Percentiles rank a stretch among this genome's conserved stretches.
phyloP scores from a whole-genome alignment of 2,797 vertebrate genomes.

The Neosilurus mollespiculum region DNA sequence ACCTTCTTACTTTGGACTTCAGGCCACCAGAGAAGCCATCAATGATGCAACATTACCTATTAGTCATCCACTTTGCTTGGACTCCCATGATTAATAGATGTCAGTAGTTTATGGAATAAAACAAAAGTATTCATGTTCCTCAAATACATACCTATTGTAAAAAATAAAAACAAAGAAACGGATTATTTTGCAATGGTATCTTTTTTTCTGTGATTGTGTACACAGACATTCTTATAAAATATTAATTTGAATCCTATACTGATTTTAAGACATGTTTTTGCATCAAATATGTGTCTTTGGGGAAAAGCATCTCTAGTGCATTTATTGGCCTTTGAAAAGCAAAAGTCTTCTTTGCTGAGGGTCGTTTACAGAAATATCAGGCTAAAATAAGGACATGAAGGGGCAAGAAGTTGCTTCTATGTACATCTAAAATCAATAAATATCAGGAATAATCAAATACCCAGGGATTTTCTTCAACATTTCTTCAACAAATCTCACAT shows the following conservation, averaged over 20 bases:
- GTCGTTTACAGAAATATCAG: constrained; percentile 43
- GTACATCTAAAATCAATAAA: constrained; percentile 24
- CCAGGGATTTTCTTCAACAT: not conserved
- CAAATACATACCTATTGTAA: too few relatives aligned
- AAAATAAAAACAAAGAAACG: too few relatives aligned
- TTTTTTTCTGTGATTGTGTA: too few relatives aligned
- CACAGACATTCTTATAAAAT: not conserved
- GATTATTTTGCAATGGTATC: too few relatives aligned
- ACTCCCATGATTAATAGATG: too few relatives aligned
- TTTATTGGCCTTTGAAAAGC: constrained; percentile 25
- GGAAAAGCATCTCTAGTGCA: constrained; percentile 21
- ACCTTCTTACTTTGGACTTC: too few relatives aligned
- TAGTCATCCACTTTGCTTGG: too few relatives aligned
- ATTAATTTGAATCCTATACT: not conserved
- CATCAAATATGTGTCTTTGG: constrained; percentile 24
- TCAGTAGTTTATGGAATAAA: too few relatives aligned
- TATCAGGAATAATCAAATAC: constrained; percentile 38
- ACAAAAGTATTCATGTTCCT: too few relatives aligned
- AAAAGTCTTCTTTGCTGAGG: constrained; percentile 35
- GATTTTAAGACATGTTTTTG: constrained; percentile 25
- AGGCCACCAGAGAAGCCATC: too few relatives aligned
- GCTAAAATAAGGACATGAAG: constrained; percentile 10
- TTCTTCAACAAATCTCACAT: not conserved
- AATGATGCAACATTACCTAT: too few relatives aligned
- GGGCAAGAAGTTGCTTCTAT: not conserved